Evolutionary conservation across 2,888 invertebrate species (phyloP).

Genomic region (Rhagophthalmus giganteus): DNA sequence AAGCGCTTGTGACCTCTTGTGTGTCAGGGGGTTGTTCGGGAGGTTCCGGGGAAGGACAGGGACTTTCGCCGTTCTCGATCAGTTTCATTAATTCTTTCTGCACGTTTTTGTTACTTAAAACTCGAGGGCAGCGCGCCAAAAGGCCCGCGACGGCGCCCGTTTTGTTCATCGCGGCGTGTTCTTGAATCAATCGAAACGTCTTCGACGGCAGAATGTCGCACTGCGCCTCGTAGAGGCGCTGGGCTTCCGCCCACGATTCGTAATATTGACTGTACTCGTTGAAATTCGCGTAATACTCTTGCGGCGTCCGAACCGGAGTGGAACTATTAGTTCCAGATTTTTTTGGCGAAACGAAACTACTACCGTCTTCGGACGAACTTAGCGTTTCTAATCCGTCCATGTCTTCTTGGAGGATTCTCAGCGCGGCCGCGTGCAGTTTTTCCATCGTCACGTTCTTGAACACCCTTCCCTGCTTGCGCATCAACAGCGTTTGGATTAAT

Average conservation of each 20-base stretch:
- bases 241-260: constrained; percentile 57
- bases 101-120: constrained; percentile 63
- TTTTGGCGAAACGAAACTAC: constrained; percentile 48
- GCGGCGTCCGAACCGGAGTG: constrained; percentile 57
- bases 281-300: constrained; percentile 55
- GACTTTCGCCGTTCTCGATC: constrained; percentile 45
- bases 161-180: constrained; percentile 53
- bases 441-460: constrained; percentile 61
- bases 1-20: constrained; percentile 35
- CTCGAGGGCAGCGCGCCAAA: constrained; percentile 65
- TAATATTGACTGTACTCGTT: constrained; percentile 61
- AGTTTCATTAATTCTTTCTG: constrained; percentile 57
- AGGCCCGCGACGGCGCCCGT: constrained; percentile 56
- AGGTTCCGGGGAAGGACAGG: constrained; percentile 40
- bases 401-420: constrained; percentile 62
- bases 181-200: constrained; percentile 61
- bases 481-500: constrained; percentile 61
- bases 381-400: constrained; percentile 53
- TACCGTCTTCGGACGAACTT: constrained; percentile 52
- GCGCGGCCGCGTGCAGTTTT: constrained; percentile 62
- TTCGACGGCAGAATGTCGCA: constrained; percentile 62
- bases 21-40: constrained; percentile 36
- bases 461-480: constrained; percentile 59
- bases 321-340: constrained; percentile 53
- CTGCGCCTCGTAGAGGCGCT: constrained; percentile 39